phyloP scores from a whole-genome alignment of 2,888 invertebrate genomes.

The Pseudococcus longispinus region DNA sequence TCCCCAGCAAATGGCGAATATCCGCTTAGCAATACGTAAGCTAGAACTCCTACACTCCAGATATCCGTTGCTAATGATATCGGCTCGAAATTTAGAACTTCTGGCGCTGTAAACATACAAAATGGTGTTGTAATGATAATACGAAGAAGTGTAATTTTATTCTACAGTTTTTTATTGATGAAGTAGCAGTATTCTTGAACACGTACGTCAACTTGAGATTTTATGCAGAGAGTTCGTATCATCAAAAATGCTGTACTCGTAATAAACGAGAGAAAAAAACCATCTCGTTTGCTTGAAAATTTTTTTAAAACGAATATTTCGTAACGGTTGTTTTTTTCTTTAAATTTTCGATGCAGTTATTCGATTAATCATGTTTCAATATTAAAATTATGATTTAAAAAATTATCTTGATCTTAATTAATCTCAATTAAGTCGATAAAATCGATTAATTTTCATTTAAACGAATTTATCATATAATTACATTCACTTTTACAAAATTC shows the following conservation, averaged over 20 bases:
- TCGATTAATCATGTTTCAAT: not conserved
- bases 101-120: slow-evolving; percentile 75
- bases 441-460: no score
- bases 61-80: slow-evolving; percentile 92
- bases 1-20: slow-evolving; percentile 96
- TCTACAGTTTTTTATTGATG: no score
- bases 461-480: not conserved
- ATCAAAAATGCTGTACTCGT: not conserved
- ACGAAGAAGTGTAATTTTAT: no score
- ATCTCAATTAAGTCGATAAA: no score
- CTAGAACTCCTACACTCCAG: slow-evolving; percentile 90
- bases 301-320: not conserved
- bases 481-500: not conserved
- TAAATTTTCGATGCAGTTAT: no score
- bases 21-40: slow-evolving; percentile 92
- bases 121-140: no score
- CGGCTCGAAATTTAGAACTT: slow-evolving; percentile 94
- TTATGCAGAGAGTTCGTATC: not conserved
- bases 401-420: not conserved
- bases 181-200: not conserved
- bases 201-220: not conserved
- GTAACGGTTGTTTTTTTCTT: no score
- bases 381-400: not conserved
- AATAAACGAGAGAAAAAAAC: not conserved
- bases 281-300: not conserved